phyloP scores from a whole-genome alignment of 2,888 invertebrate species.

The Tiliacea citrago region DNA sequence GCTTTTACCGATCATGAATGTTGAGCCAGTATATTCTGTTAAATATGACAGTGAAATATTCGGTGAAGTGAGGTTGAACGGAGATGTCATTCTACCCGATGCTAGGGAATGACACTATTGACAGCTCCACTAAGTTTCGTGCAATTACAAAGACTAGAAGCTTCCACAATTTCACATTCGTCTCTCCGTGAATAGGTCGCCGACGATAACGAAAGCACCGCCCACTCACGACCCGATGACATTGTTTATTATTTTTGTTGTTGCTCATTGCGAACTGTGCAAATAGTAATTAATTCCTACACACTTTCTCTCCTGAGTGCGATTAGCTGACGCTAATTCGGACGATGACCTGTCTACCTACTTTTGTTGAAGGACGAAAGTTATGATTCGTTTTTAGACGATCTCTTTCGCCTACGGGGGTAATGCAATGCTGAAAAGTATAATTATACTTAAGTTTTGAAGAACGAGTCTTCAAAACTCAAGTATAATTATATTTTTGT shows the following conservation, averaged over 20 bases:
- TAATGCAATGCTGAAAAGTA: conserved; percentile 34
- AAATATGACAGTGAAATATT: no score
- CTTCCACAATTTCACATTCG: conserved; percentile 17
- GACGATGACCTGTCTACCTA: conserved; percentile 81
- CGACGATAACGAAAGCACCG: conserved; percentile 64
- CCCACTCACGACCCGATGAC: conserved; percentile 83
- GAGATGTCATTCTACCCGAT: no score
- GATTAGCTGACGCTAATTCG: conserved; percentile 75
- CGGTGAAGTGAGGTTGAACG: no score
- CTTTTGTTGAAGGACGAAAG: conserved; percentile 75
- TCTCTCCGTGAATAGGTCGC: conserved; percentile 44
- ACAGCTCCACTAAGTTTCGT: background rate
- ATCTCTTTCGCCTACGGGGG: conserved; percentile 62
- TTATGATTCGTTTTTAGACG: conserved; percentile 63
- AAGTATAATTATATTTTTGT: no score
- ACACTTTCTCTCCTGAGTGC: conserved; percentile 81
- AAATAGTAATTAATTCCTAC: conserved; percentile 86
- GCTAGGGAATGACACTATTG: no score
- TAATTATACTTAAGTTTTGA: conserved; percentile 37
- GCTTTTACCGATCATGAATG: background rate
- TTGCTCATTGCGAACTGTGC: conserved; percentile 76
- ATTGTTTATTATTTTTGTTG: conserved; percentile 84
- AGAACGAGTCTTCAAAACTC: background rate
- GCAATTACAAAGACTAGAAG: conserved; percentile 16
- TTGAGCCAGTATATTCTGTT: no score